phyloP scores from a whole-genome alignment of 2,888 invertebrate genomes.

The Amblyjoppa proteus region DNA sequence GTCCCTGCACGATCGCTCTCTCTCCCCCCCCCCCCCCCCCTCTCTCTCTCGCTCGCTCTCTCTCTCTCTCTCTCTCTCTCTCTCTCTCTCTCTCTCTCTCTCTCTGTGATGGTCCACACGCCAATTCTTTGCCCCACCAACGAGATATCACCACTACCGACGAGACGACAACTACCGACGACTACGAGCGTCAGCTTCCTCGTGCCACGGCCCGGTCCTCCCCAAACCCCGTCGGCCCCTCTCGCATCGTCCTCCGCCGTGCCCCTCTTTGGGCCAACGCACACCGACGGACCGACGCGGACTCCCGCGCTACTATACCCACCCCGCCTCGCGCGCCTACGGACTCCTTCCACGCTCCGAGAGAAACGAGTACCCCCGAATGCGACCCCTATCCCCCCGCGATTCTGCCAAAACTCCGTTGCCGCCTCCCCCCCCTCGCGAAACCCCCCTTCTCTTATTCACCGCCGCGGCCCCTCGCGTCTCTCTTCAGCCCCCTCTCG shows the following conservation, averaged over 20 bases:
- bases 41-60: no score
- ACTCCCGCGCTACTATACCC: constrained; percentile 68
- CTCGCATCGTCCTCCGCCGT: constrained; percentile 49
- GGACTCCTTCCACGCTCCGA: constrained; percentile 34
- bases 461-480: constrained; percentile 68
- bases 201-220: constrained; percentile 61
- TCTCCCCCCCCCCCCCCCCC: neutral
- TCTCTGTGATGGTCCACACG: constrained; percentile 77
- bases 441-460: constrained; percentile 61
- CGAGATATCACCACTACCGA: constrained; percentile 45
- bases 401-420: constrained; percentile 61
- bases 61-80: no score
- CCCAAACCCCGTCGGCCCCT: constrained; percentile 73
- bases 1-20: constrained; percentile 37
- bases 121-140: constrained; percentile 80
- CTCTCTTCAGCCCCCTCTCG: constrained; percentile 65
- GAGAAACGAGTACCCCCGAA: constrained; percentile 62
- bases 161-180: constrained; percentile 53
- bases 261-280: constrained; percentile 62
- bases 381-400: constrained; percentile 68
- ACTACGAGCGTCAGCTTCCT: constrained; percentile 61
- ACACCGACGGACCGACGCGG: constrained; percentile 71
- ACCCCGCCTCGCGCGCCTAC: constrained; percentile 65
- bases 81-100: neutral
- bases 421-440: constrained; percentile 47